Evolutionary conservation across 2,888 invertebrate species (phyloP).

Genomic region (Microctonus hyperodae): DNA sequence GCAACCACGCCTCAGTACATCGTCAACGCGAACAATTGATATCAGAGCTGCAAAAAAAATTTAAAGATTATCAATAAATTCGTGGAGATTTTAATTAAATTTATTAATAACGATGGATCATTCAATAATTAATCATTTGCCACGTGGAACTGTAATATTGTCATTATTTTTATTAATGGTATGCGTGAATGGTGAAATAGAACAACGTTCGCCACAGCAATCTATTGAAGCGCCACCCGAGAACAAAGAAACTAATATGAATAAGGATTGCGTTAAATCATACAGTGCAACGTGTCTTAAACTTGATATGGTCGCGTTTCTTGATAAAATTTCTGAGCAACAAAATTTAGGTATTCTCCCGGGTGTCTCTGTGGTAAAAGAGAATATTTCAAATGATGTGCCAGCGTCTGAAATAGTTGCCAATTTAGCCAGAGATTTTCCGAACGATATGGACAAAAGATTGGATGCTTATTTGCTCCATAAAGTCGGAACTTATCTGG

Average conservation of each 20-base stretch:
- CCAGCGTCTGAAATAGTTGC: conserved; percentile 76
- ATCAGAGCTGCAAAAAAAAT: not conserved
- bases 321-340: conserved; percentile 77
- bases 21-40: conserved; percentile 1
- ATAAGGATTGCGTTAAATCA: conserved; percentile 67
- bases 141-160: conserved; percentile 25
- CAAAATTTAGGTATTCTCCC: conserved; percentile 75
- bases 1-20: conserved; percentile 46
- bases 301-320: conserved; percentile 77
- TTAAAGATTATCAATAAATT: not conserved
- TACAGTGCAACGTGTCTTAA: conserved; percentile 81
- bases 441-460: conserved; percentile 78
- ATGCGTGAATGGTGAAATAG: conserved; percentile 49
- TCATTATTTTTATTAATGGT: conserved; percentile 46
- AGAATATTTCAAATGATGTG: conserved; percentile 64
- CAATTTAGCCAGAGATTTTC: conserved; percentile 77
- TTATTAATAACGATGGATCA: conserved; percentile 11
- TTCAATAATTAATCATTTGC: conserved; percentile 21
- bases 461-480: conserved; percentile 78
- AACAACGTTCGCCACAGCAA: conserved; percentile 49
- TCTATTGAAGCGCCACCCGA: conserved; percentile 51
- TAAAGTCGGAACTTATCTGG: conserved; percentile 75
- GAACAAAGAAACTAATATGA: conserved; percentile 42
- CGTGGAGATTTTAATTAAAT: conserved; percentile 1
- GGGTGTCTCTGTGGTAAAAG: conserved; percentile 78